phyloP scores from a whole-genome alignment of 2,113 vertebrate species.

The Daboia siamensis region DNA sequence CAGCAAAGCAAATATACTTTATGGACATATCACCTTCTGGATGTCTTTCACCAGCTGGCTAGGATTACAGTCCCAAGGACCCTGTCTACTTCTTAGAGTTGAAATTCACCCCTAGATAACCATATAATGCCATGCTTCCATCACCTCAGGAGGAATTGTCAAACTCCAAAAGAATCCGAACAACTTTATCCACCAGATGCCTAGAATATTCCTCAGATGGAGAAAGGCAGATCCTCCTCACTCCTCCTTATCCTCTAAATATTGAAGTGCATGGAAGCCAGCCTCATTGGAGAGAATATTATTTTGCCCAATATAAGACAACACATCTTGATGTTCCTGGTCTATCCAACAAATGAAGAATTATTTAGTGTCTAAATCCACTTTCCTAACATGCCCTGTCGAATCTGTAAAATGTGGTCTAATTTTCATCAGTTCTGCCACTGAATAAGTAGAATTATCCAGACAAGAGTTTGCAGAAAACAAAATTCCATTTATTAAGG shows the following conservation, averaged over 20 bases:
- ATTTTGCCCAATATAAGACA: neutral
- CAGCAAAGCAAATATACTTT: neutral
- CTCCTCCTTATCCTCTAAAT: neutral
- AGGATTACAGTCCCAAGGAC: neutral
- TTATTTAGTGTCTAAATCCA: neutral
- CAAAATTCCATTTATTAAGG: neutral
- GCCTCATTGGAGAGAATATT: neutral
- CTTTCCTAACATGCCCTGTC: neutral
- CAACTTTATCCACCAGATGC: neutral
- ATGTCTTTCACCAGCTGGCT: neutral
- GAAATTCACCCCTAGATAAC: neutral
- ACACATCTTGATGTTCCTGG: neutral
- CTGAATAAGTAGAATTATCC: neutral
- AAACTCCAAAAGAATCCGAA: neutral
- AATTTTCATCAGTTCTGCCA: neutral
- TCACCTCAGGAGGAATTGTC: neutral
- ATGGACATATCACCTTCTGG: neutral
- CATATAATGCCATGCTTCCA: neutral
- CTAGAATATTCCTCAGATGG: neutral
- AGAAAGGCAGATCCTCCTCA: neutral
- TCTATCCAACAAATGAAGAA: neutral
- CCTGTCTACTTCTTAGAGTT: neutral
- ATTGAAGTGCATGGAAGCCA: neutral
- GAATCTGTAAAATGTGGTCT: neutral
- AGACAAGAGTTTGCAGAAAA: neutral